Percentiles rank a stretch among this genome's conserved stretches.
These are phyloP conservation scores for Callorhinus ursinus DNA, from an alignment of 2,113 vertebrate species.

Conservation along the genomic window DNA sequence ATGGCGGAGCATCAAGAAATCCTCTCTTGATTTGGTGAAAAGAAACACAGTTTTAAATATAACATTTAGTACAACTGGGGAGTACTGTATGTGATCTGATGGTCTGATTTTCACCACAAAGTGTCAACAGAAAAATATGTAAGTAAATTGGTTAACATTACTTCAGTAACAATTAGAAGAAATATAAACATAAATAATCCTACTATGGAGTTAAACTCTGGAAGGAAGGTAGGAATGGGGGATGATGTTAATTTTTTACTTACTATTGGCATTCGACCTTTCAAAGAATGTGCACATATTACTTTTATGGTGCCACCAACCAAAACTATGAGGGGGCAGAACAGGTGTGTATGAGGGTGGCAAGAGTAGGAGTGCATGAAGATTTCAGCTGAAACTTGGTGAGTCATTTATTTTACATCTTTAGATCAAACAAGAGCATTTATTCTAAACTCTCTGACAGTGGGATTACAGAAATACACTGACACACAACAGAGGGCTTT, in stretches of 20 bases:
- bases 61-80: not conserved
- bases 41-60: not conserved
- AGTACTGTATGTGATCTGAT: not conserved
- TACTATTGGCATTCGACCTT: not conserved
- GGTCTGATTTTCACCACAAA: not conserved
- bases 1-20: not conserved
- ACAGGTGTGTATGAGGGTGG: not conserved
- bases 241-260: not conserved
- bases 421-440: conserved; percentile 5
- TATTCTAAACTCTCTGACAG: not conserved
- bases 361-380: not conserved
- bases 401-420: conserved; percentile 40
- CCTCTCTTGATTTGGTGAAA: not conserved
- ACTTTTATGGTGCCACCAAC: not conserved
- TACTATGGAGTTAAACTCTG: not conserved
- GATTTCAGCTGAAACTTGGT: conserved; percentile 13
- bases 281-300: not conserved
- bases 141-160: not conserved
- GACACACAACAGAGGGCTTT: not conserved
- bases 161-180: not conserved
- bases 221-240: not conserved
- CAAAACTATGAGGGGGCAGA: not conserved
- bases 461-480: conserved; percentile 34
- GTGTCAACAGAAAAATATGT: not conserved
- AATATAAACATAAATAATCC: not conserved